A percentile compares a stretch with the other conserved stretches of the same genome.
phyloP scores from a whole-genome alignment of 2,113 vertebrate species.

The Myanophis thanlyinensis region DNA sequence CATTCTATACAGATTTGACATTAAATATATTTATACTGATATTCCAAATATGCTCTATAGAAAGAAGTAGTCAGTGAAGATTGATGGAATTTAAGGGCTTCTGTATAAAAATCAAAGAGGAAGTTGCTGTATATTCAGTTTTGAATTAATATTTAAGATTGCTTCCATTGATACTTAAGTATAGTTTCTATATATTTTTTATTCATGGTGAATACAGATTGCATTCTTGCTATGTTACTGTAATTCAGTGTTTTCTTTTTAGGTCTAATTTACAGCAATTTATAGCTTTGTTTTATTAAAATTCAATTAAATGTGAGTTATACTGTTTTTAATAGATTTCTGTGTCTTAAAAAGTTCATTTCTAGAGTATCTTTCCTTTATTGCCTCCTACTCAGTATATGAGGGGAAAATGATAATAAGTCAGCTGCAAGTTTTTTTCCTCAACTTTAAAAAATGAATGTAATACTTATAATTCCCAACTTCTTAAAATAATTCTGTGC shows the following conservation, averaged over 20 bases:
- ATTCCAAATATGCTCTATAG: background rate
- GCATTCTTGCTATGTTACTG: background rate
- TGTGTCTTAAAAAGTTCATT: background rate
- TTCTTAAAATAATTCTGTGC: background rate
- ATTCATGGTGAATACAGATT: background rate
- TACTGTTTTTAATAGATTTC: too few relatives aligned
- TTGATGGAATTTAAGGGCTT: background rate
- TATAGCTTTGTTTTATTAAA: background rate
- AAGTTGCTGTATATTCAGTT: too few relatives aligned
- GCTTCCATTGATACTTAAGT: background rate
- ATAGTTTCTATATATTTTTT: background rate
- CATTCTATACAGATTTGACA: background rate
- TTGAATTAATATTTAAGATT: background rate
- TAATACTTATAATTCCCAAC: background rate
- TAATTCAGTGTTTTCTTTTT: background rate
- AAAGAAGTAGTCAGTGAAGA: background rate
- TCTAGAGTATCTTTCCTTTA: background rate
- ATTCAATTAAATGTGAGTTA: background rate
- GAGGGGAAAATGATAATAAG: background rate
- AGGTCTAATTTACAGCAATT: background rate
- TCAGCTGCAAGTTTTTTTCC: background rate
- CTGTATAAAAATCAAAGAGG: background rate
- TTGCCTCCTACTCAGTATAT: background rate
- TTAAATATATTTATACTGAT: background rate
- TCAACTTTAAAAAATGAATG: background rate